Percentiles rank a stretch among this genome's conserved stretches.
Conservation (phyloP, 2,888 invertebrate genomes). For the Idaea aversata region DNA sequence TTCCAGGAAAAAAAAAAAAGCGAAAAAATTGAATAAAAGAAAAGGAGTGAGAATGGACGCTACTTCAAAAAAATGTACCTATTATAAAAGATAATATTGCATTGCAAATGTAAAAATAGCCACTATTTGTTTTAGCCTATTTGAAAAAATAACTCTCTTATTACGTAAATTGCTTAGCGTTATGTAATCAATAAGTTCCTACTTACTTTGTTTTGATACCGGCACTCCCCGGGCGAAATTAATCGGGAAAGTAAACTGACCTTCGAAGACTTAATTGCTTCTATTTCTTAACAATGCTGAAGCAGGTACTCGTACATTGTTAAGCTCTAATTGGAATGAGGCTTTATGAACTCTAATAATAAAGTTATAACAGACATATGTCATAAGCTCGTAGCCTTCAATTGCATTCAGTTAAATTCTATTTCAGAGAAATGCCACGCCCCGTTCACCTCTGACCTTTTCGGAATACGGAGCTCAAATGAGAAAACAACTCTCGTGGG, state of each 20-base stretch:
- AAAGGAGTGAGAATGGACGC: too few relatives aligned
- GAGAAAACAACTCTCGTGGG: conserved; percentile 31
- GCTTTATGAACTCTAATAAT: conserved; percentile 29
- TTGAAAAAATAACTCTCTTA: conserved; percentile 24
- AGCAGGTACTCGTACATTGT: conserved; percentile 44
- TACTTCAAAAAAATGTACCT: too few relatives aligned
- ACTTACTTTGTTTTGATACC: conserved; percentile 33
- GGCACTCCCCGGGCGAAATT: conserved; percentile 57
- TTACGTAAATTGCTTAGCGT: conserved; percentile 23
- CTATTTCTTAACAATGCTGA: conserved; percentile 45
- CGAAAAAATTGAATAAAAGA: too few relatives aligned
- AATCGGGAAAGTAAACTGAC: conserved; percentile 69
- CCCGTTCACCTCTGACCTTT: conserved; percentile 39
- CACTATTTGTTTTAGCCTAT: conserved; percentile 14
- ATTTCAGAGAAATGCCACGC: conserved; percentile 41
- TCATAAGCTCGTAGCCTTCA: conserved; percentile 27
- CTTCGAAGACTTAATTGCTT: conserved; percentile 63
- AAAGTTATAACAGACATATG: conserved; percentile 15
- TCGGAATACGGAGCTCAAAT: conserved; percentile 29
- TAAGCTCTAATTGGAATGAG: conserved; percentile 42
- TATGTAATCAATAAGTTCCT: conserved; percentile 18
- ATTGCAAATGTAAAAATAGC: too few relatives aligned
- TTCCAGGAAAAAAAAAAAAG: too few relatives aligned
- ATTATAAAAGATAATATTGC: too few relatives aligned
- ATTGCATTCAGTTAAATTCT: conserved; percentile 30